Evolutionary conservation across 1,140 invertebrate species (phyloP).

Genomic region (Eumaeus atala): DNA sequence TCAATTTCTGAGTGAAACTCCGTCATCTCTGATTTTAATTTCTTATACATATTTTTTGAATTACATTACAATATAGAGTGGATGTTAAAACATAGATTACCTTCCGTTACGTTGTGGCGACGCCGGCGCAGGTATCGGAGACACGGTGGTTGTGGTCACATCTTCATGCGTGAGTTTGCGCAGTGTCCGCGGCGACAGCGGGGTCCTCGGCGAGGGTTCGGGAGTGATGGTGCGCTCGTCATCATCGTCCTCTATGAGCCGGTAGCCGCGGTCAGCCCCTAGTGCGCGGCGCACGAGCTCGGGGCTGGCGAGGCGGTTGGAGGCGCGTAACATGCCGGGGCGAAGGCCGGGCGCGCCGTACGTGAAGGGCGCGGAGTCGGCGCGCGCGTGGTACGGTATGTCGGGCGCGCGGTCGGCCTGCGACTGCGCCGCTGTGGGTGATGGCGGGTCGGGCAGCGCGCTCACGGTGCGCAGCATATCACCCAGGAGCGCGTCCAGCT

Average conservation of each 20-base stretch:
- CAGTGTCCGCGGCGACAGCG: conserved; percentile 49
- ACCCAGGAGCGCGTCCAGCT: conserved; percentile 77
- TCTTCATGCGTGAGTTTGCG: conserved; percentile 61
- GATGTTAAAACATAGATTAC: conserved; percentile 30
- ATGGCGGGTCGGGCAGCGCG: conserved; percentile 81
- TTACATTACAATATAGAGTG: neutral
- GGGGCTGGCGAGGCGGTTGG: conserved; percentile 81
- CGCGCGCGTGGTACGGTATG: conserved; percentile 88
- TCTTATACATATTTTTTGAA: too few relatives aligned
- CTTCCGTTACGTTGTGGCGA: conserved; percentile 50
- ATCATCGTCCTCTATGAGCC: conserved; percentile 72
- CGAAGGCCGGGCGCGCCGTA: conserved; percentile 79
- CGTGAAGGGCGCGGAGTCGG: conserved; percentile 87
- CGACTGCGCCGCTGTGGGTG: conserved; percentile 72
- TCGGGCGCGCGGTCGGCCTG: conserved; percentile 56
- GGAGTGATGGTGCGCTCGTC: conserved; percentile 61
- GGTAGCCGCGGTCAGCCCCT: conserved; percentile 40
- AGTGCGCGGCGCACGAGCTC: conserved; percentile 83
- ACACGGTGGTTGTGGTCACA: conserved; percentile 50
- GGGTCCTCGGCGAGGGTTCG: conserved; percentile 43
- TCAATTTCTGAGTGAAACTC: too few relatives aligned
- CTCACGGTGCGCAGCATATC: conserved; percentile 89
- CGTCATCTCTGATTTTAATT: too few relatives aligned
- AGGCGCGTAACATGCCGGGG: conserved; percentile 75
- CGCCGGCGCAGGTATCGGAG: conserved; percentile 27